Evolutionary conservation across 2,113 vertebrate genomes (phyloP).

Genomic region (Ptilonorhynchus violaceus): DNA sequence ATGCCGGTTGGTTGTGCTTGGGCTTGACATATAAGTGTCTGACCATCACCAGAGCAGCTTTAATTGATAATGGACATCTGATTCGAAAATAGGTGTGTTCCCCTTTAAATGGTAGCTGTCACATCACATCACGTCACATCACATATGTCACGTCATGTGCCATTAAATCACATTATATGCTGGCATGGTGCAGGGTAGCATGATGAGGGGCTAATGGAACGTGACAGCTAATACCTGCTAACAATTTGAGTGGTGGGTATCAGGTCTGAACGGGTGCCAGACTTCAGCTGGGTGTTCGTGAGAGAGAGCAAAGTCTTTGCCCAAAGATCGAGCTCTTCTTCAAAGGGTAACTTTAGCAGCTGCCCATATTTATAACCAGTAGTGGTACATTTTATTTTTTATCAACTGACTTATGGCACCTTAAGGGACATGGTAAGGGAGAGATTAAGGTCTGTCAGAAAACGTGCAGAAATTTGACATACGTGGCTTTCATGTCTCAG

Average conservation of each 20-base stretch:
- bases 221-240: conserved; percentile 63
- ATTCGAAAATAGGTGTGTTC: conserved; percentile 60
- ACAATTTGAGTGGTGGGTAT: conserved; percentile 41
- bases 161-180: conserved; percentile 62
- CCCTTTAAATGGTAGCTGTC: conserved; percentile 59
- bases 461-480: neutral
- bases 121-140: conserved; percentile 50
- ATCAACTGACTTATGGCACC: neutral
- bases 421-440: neutral
- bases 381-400: neutral
- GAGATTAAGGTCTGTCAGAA: neutral
- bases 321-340: neutral
- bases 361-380: neutral
- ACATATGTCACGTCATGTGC: conserved; percentile 52
- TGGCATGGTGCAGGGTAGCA: conserved; percentile 44
- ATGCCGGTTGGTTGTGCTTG: conserved; percentile 8
- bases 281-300: neutral
- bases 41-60: conserved; percentile 44
- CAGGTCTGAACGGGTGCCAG: neutral
- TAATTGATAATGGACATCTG: conserved; percentile 54
- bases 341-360: neutral
- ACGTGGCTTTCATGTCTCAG: neutral
- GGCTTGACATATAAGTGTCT: conserved; percentile 5
- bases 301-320: neutral
- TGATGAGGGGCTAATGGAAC: conserved; percentile 34